A percentile compares a stretch with the other conserved stretches of the same genome.
phyloP scores from a whole-genome alignment of 2,888 invertebrate species.

The Lagria hirta region DNA sequence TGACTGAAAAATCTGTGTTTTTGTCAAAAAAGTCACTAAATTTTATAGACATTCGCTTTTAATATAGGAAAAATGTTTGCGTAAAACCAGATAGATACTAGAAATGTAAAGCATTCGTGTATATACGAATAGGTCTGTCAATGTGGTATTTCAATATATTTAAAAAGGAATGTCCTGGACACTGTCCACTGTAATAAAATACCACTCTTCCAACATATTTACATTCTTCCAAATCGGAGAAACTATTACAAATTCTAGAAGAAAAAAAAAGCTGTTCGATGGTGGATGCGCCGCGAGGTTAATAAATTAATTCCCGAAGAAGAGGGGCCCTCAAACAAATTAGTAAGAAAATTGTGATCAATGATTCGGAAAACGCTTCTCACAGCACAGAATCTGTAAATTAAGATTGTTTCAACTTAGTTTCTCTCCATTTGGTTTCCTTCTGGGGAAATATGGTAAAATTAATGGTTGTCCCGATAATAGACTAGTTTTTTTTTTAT shows the following conservation, averaged over 20 bases:
- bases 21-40: too few relatives aligned
- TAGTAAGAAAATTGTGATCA: constrained; percentile 54
- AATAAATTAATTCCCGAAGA: constrained; percentile 19
- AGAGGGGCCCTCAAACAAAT: constrained; percentile 43
- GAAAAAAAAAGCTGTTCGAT: constrained; percentile 15
- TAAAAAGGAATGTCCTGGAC: constrained; percentile 43
- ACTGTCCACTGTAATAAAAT: constrained; percentile 38
- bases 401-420: constrained; percentile 45
- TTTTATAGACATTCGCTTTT: too few relatives aligned
- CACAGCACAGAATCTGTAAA: constrained; percentile 43
- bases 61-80: too few relatives aligned
- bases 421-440: constrained; percentile 46
- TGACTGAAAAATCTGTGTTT: too few relatives aligned
- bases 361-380: constrained; percentile 49
- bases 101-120: constrained; percentile 18
- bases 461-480: constrained; percentile 52
- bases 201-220: constrained; percentile 24
- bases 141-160: constrained; percentile 52
- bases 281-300: constrained; percentile 12
- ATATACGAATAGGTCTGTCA: constrained; percentile 38
- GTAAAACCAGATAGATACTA: constrained; percentile 20
- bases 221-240: constrained; percentile 21
- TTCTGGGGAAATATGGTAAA: constrained; percentile 49
- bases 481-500: too few relatives aligned
- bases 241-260: constrained; percentile 7